These are phyloP conservation scores for Crioceris asparagi DNA, from an alignment of 2,888 invertebrate species.

Conservation along the genomic window DNA sequence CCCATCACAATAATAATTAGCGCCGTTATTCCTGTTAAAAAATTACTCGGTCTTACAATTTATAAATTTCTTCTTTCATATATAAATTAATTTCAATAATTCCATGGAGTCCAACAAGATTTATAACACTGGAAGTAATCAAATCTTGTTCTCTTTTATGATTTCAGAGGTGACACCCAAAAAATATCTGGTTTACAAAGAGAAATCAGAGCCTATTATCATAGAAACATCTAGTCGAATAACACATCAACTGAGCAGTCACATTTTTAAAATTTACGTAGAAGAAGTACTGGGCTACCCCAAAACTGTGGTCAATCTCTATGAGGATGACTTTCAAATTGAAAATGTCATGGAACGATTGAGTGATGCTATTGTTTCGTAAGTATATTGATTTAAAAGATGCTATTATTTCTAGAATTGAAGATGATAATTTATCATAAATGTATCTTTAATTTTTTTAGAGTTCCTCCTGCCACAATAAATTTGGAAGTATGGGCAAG, in stretches of 20 bases:
- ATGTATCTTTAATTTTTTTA: too few relatives aligned
- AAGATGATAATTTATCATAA: too few relatives aligned
- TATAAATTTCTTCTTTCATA: too few relatives aligned
- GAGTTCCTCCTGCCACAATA: constrained; percentile 43
- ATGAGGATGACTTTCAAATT: constrained; percentile 38
- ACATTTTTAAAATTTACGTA: constrained; percentile 48
- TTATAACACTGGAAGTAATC: too few relatives aligned
- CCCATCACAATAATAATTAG: too few relatives aligned
- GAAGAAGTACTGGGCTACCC: constrained; percentile 42
- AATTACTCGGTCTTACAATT: too few relatives aligned
- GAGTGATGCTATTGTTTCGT: constrained; percentile 15
- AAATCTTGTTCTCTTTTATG: too few relatives aligned
- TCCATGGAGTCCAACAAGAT: too few relatives aligned
- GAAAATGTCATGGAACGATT: constrained; percentile 33
- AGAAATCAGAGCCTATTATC: constrained; percentile 35
- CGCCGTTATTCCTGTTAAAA: too few relatives aligned
- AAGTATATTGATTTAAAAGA: constrained; percentile 6
- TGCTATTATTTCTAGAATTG: too few relatives aligned
- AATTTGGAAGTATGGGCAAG: constrained; percentile 64
- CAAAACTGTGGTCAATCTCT: constrained; percentile 28
- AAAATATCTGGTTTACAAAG: constrained; percentile 36
- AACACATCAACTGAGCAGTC: constrained; percentile 46
- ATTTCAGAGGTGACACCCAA: constrained; percentile 43
- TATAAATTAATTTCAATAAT: too few relatives aligned
- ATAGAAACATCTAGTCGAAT: constrained; percentile 46